Evolutionary conservation across 2,888 invertebrate genomes (phyloP), one percentile per base, ranked within the genome.

Genomic region (Tolmerus cingulatus): DNA sequence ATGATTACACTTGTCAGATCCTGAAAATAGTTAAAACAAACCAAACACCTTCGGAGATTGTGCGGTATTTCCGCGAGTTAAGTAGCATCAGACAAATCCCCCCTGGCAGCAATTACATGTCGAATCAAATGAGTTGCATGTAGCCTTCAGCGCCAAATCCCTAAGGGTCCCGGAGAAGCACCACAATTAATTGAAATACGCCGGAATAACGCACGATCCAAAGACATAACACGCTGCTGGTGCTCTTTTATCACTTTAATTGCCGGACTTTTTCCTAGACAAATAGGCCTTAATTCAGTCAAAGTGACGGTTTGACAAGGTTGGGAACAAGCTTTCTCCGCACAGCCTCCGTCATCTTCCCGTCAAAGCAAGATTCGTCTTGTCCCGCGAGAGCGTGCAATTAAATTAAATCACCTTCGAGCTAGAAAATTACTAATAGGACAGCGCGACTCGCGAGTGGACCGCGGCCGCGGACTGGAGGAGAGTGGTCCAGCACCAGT

Each of bases 241-340:
- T 66, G 40, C 78, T 43, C 43, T 51, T 27, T 79, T 27, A 79
- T 79, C 79, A 79, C 51, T 79, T 79, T 79, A 79, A 79, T 79
- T 79, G 79, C 79, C 14, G 51, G 12, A 27, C 23, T 66, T 66
- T 79, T 79, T 79, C 51, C 79, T 79, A 46, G 79, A 51, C 79
- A 79, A 79, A 79, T 79, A 79, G 51, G 51, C 79, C 51, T 79
- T 79, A 79, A 79, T 79, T 79, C 51, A 51, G 79, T 19, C 79
- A 79, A 79, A 79, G 79, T 79, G 79, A 79, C 46, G 51, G 79
- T 79, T 79, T 79, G 79, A 79, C 79, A 79, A 79, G 79, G 79
- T 79, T 79, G 79, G 51, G 79, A 79, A 79, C 79, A 79, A 79
- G 79, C 79, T 79, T 79, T 79, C 79, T 79, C 79, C 30, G 79